Conservation (phyloP, 2,797 vertebrate species). For the Bovichtus diacanthus region DNA sequence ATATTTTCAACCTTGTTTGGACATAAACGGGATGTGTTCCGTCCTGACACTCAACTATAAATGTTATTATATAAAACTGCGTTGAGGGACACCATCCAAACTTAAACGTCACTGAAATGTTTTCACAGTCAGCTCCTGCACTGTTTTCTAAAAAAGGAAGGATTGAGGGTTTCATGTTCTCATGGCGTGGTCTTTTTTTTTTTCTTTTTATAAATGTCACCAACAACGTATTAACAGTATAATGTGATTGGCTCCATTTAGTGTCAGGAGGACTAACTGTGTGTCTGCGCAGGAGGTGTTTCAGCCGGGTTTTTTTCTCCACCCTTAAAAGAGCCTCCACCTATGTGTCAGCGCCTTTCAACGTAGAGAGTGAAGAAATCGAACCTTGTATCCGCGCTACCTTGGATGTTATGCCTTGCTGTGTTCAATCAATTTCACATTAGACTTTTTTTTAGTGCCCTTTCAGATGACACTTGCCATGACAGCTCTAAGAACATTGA, state of each 20-base stretch:
- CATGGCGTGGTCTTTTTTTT: neutral
- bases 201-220: no score
- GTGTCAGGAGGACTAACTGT: no score
- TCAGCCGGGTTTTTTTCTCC: no score
- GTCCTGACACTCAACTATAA: neutral
- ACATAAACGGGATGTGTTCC: slow-evolving; percentile 10
- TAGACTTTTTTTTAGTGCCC: neutral
- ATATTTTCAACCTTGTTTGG: slow-evolving; percentile 17
- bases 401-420: neutral
- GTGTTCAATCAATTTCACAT: neutral
- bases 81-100: neutral
- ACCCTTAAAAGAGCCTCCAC: no score
- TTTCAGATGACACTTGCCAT: neutral
- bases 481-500: neutral
- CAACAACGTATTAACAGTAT: no score
- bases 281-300: no score
- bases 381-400: neutral
- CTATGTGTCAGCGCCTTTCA: no score
- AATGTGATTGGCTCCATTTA: no score
- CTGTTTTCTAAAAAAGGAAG: neutral
- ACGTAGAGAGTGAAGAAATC: neutral
- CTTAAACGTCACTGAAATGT: slow-evolving; percentile 8
- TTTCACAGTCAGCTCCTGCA: neutral
- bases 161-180: neutral
- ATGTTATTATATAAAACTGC: slow-evolving; percentile 17